Conservation (phyloP, 2,113 vertebrate genomes). For the Lophochroa leadbeateri region DNA sequence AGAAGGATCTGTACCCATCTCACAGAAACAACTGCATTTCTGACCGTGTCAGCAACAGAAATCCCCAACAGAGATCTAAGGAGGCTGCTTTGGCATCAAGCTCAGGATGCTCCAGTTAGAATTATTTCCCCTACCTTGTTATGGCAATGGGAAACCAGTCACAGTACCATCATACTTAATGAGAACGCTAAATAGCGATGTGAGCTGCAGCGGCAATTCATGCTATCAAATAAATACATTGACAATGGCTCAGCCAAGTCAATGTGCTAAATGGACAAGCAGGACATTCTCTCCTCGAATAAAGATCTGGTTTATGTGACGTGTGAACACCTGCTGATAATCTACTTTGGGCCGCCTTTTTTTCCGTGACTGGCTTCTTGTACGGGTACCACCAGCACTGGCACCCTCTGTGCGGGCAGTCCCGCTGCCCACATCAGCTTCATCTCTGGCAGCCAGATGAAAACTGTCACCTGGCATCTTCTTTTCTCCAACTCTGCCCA, state of each 20-base stretch:
- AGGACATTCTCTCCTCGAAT: slow-evolving; percentile 95
- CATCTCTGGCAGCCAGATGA: slow-evolving; percentile 58
- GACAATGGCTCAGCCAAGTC: slow-evolving; percentile 45
- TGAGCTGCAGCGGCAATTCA: slow-evolving; percentile 59
- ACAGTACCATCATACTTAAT: not conserved
- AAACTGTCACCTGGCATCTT: slow-evolving; percentile 51
- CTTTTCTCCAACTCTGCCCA: slow-evolving; percentile 57
- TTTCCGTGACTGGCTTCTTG: slow-evolving; percentile 62
- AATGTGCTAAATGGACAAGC: slow-evolving; percentile 86
- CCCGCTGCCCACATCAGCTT: slow-evolving; percentile 71
- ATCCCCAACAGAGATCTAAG: not conserved
- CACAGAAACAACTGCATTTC: not conserved
- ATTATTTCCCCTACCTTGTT: not conserved
- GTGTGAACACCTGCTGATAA: slow-evolving; percentile 88
- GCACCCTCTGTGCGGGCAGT: slow-evolving; percentile 68
- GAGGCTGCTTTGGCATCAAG: not conserved
- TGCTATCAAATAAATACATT: slow-evolving; percentile 59
- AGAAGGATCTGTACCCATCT: not conserved
- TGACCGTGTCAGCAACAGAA: not conserved
- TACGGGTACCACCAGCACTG: slow-evolving; percentile 48
- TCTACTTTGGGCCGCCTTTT: slow-evolving; percentile 78
- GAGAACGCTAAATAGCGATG: slow-evolving; percentile 35
- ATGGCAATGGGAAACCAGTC: not conserved
- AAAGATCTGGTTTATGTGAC: slow-evolving; percentile 95
- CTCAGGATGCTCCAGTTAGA: not conserved